These are phyloP conservation scores for Leucopternis melanops DNA, from an alignment of 2,113 vertebrate species.

Conservation along the genomic window DNA sequence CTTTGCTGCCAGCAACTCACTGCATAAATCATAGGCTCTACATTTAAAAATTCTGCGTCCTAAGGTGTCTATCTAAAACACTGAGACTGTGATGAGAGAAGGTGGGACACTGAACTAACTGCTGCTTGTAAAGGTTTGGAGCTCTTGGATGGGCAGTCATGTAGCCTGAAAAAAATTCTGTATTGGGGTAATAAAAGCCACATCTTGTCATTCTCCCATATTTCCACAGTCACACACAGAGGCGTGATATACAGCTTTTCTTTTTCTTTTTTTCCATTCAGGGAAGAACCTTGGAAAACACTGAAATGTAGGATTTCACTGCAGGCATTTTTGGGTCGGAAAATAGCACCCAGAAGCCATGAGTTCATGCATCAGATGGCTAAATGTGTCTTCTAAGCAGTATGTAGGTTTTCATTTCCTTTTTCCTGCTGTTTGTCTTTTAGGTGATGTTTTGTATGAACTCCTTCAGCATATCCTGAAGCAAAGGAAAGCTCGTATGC, in stretches of 20 bases:
- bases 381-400: background rate
- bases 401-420: constrained; percentile 13
- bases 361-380: background rate
- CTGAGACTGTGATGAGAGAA: background rate
- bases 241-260: background rate
- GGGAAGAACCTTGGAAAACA: background rate
- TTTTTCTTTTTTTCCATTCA: background rate
- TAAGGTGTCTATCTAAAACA: background rate
- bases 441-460: constrained; percentile 97
- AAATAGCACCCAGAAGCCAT: constrained; percentile 8
- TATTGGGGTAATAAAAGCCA: background rate
- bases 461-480: constrained; percentile 97
- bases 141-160: background rate
- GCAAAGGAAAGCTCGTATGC: constrained; percentile 87
- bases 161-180: background rate
- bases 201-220: background rate
- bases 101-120: background rate
- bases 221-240: background rate
- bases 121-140: background rate
- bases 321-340: background rate
- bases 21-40: background rate
- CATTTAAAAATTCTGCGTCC: background rate
- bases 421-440: constrained; percentile 29
- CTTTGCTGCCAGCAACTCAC: background rate
- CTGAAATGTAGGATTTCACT: background rate